Base-by-base conservation (phyloP, 2,888 invertebrate species). In the Rosalia funebris region DNA sequence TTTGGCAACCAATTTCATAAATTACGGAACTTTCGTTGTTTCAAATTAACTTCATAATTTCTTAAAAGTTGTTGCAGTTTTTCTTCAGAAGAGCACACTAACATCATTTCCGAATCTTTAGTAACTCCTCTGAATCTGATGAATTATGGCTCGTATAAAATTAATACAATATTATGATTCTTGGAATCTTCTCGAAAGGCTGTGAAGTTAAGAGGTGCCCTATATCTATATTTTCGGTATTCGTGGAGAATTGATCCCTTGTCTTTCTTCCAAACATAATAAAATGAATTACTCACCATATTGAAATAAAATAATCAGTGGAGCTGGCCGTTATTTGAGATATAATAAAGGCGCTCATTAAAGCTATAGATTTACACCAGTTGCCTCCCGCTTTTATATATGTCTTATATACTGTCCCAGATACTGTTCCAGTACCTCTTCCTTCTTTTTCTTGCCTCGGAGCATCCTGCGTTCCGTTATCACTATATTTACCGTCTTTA, bases 221-320 rank as follows among this genome's bases (percentile, higher is more conserved):
- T n/a, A n/a, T n/a, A n/a, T n/a, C n/a, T n/a, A n/a, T n/a, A n/a
- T n/a, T n/a, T n/a, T n/a, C n/a, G n/a, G n/a, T n/a, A n/a, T n/a
- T n/a, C n/a, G n/a, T n/a, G n/a, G n/a, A n/a, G 68, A 66, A 25
- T 19, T 44, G n/a, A 36, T 17, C 1, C 15, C 1, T 39, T n/a
- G 7, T 25, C n/a, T 25, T 55, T 3, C 5, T 15, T 16, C 4
- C 7, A 57, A 5, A 34, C 15, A 5, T 39, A 25, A 5, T 25
- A 25, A 25, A 25, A 3, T 1, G 19, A 14, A 10, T 39, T 25
- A 74, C 81, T 82, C 71, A 89, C 92, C 92, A 93, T 75, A 86
- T 88, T 3, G 90, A 87, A 4, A 93, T 86, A 83, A 91, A 94
- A 82, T 88, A 92, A 78, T 94, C 94, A 0, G 89, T 87, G 3